Evolutionary conservation across 2,797 vertebrate species (phyloP), one percentile per base, ranked within the genome.

Genomic region (Sternarchorhynchus goeldii): DNA sequence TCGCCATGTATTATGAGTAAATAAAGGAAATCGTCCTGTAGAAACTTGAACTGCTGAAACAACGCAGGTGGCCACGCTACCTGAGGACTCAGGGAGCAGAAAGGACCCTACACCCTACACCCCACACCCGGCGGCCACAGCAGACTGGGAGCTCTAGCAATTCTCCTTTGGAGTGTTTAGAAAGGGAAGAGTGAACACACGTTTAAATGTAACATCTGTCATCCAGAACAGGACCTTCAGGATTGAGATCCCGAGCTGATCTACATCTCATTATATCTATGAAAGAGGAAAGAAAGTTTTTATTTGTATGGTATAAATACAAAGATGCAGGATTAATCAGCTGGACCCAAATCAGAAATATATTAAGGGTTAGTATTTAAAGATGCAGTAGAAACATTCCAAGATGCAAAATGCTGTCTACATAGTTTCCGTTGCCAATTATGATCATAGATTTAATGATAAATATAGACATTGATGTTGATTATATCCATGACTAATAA

Each of bases 381-480:
- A 68, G 20, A 68, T 50, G 65, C n/a, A 20, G 25, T 45, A 31
- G 66, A 29, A 20, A 6, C 66, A 68, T 25, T 55, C 25, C 1
- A 4, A 32, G 66, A 31, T 67, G 67, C 4, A 56, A 34, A 14
- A 56, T 14, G 21, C 67, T 69, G 68, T 36, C 31, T 55, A 6
- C 50, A 50, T 50, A 70, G 50, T 34, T 70, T 70, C 29, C 3
- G 17, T 16, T 70, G 67, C 2, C 25, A 56, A 12, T 70, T 70
- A 55, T 70, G 25, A 70, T 70, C 29, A 55, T 29, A 5, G 45
- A 55, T 70, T 55, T 0, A 10, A 70, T 70, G 45, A 70, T 50
- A 68, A 45, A 68, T 70, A 56, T 56, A 70, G 67, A 70, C 45
- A 56, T 1, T 56, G 6, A 10, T 56, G 50, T 32, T 70, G 45